phyloP scores from a whole-genome alignment of 2,797 vertebrate genomes.

The Spheniscus humboldti region DNA sequence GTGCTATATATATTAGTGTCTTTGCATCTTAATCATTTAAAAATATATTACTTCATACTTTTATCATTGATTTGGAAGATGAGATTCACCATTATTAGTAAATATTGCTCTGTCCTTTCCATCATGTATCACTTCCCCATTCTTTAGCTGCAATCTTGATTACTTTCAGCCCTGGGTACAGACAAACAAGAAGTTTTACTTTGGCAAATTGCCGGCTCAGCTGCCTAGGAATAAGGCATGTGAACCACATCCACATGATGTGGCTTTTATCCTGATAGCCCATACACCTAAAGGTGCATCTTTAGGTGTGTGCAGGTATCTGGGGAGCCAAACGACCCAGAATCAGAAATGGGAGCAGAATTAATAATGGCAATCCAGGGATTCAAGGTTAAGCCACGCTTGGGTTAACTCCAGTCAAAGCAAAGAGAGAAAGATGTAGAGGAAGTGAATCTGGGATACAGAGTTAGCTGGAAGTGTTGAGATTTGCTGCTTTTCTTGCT shows the following conservation, averaged over 20 bases:
- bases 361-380: not conserved
- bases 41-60: not conserved
- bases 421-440: not conserved
- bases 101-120: not conserved
- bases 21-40: not conserved
- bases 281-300: not conserved
- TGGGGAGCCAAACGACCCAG: not conserved
- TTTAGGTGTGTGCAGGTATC: not conserved
- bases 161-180: not conserved
- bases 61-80: not conserved
- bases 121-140: not conserved
- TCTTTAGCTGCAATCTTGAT: not conserved
- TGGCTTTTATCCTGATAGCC: not conserved
- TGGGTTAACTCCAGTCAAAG: not conserved
- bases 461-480: not conserved
- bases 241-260: not conserved
- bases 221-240: not conserved
- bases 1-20: not conserved
- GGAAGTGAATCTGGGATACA: not conserved
- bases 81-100: not conserved
- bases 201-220: not conserved
- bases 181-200: not conserved
- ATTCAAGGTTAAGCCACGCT: not conserved
- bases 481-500: not conserved
- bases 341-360: not conserved